phyloP scores from a whole-genome alignment of 92 coral and sea anemone species.

The Palythoa caribaeorum region DNA sequence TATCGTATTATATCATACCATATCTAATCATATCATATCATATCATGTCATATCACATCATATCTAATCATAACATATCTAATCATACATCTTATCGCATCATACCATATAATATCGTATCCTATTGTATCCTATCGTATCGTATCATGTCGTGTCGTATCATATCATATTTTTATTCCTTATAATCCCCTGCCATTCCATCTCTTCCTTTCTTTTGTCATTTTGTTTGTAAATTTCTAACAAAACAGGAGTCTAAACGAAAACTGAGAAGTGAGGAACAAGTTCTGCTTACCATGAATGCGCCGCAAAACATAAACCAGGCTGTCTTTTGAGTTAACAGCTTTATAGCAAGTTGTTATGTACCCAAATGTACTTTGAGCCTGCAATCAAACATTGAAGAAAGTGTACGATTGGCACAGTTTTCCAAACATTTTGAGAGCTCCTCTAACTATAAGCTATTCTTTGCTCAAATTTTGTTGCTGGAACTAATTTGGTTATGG shows the following conservation, averaged over 20 bases:
- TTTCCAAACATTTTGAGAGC: not conserved
- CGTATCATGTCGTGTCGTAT: too few species aligned
- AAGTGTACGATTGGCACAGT: not conserved
- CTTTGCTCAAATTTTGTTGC: too few species aligned
- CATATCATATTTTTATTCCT: not conserved
- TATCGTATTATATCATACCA: not conserved
- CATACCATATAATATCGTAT: not conserved
- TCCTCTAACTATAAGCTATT: too few species aligned
- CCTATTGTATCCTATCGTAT: too few species aligned
- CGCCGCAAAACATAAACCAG: conserved; percentile 88
- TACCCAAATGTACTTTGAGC: conserved; percentile 98
- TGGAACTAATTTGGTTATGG: too few species aligned
- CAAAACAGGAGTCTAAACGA: too few species aligned
- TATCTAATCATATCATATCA: not conserved
- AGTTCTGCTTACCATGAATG: conserved; percentile 77
- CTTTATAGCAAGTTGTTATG: conserved; percentile 97
- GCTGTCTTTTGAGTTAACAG: conserved; percentile 90
- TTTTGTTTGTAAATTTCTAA: not conserved
- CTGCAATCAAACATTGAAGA: conserved; percentile 44
- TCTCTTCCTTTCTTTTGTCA: not conserved
- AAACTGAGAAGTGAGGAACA: too few species aligned
- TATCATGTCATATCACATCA: too few species aligned
- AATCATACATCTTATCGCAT: too few species aligned
- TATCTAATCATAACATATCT: too few species aligned
- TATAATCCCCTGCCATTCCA: not conserved